Evolutionary conservation across 2,888 invertebrate genomes (phyloP).

Genomic region (Lysandra coridon): DNA sequence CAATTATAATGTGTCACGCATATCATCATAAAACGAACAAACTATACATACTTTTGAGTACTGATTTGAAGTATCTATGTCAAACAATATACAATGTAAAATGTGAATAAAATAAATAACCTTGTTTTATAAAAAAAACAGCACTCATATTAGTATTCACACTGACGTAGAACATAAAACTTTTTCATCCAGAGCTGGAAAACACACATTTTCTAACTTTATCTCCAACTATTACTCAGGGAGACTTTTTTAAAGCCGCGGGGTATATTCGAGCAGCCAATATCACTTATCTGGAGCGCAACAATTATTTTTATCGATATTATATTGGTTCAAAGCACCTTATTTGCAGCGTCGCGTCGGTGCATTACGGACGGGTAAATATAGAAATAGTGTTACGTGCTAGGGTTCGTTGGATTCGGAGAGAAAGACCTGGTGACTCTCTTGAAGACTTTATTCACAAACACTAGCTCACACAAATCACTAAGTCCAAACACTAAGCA

Average conservation of each 20-base stretch:
- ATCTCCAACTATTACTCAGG: constrained; percentile 23
- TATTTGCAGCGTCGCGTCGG: neutral
- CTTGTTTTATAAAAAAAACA: neutral
- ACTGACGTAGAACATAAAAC: neutral
- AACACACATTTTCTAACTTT: constrained; percentile 21
- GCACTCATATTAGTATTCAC: neutral
- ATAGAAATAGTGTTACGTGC: neutral
- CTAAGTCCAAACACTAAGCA: no score
- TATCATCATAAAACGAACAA: no score
- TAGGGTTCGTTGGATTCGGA: no score
- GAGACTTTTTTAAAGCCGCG: constrained; percentile 25
- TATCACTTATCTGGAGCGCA: constrained; percentile 27
- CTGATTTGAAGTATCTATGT: no score
- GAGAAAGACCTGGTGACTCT: no score
- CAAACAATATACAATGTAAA: no score
- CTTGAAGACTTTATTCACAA: no score
- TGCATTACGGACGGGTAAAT: neutral
- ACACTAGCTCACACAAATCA: no score
- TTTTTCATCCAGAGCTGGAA: neutral
- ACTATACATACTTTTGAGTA: no score
- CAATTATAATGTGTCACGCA: no score
- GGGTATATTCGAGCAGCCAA: constrained; percentile 29
- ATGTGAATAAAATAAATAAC: no score
- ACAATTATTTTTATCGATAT: constrained; percentile 30
- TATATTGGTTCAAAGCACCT: constrained; percentile 19